Base-by-base conservation (phyloP, 37 sponge, comb jelly and placozoan genomes). In the Spongilla lacustris region DNA sequence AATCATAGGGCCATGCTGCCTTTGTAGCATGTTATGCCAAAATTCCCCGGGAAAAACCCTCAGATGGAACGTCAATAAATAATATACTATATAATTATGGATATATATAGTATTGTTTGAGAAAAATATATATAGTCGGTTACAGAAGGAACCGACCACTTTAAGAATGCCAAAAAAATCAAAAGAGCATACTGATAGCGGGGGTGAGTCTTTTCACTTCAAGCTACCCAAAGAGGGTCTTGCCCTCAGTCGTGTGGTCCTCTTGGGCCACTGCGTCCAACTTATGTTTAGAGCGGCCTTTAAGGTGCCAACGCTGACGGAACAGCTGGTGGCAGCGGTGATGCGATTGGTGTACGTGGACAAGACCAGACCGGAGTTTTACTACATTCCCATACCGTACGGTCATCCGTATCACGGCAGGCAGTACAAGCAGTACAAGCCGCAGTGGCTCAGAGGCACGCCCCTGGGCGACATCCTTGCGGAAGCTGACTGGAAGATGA, bases 401-500 rank as follows among this genome's bases (percentile, higher is more conserved):
- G 10, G 17, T 31, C 89, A 89, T 32, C 89, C 89, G 0, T 89
- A 77, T 49, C 31, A 36, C 25, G 84, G 89, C 27, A 74, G 84
- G 35, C 83, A 76, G 46, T 76, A 77, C 74, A 84, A 77, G 69
- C 13, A 33, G 24, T 89, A 84, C 66, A 9, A 27, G 9, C 89
- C 89, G 13, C 35, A 58, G 41, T 89, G 84, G 84, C 38, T 89
- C 29, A 26, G 81, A 4, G 79, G 67, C 13, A 89, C 89, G 4
- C 31, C 67, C 27, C 12, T 84, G 4, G 89, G 89, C 2, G 84
- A 89, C 33, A 71, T 89, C 0, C 89, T 89, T 1, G 32, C 77
- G 19, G 89, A 83, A 38, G 84, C 79, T 0, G 89, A 89, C 31
- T 89, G 89, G 89, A 27, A 24, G 27, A 89, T 89, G 89, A 89